Base-by-base conservation (phyloP, 2,113 vertebrate species). In the Oophaga pumilio region DNA sequence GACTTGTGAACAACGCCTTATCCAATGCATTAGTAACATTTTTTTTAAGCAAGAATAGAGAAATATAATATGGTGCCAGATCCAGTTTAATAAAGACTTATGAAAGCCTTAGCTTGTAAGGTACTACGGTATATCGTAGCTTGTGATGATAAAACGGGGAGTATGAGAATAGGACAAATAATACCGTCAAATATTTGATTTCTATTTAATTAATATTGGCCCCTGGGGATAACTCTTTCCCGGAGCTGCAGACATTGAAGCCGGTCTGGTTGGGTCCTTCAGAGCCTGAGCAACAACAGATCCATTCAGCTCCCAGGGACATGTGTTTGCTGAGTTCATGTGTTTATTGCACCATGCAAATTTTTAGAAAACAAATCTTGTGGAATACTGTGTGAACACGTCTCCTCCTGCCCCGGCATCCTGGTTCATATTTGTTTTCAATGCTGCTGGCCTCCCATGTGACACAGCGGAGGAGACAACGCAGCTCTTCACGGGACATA, bases 311-410 rank as follows among this genome's bases (percentile, higher is more conserved):
- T 73, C 68, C 18, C 50, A 15, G 43, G 60, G 49, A 20, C 49
- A 52, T 26, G 28, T 71, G 50, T 84, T 71, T 84, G 81, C 50
- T 53, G 22, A 83, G 62, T 53, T 80, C 56, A 80, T 33, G 22
- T 80, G 56, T 80, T 84, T 84, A 84, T 33, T 59, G 82, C 68
- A 84, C 11, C 62, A 83, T 68, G 64, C 64, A 52, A 66, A 83
- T 83, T 69, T 43, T 33, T 60, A 82, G 80, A 82, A 82, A 68
- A 62, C 60, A 43, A 82, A 33, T 10, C 80, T 73, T 9, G 12
- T 24, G 53, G 57, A 84, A 73, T 52, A 73, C 52, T 28, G 52
- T n/a, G 80, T 56, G 68, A 84, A 84, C 28, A 57, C 50, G 14
- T 84, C 62, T 83, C 62, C 59, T n/a, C 49, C 28, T n/a, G 81